Evolutionary conservation across 2,113 vertebrate genomes (phyloP), one percentile per base, ranked within the genome.

Genomic region (Mugil cephalus): DNA sequence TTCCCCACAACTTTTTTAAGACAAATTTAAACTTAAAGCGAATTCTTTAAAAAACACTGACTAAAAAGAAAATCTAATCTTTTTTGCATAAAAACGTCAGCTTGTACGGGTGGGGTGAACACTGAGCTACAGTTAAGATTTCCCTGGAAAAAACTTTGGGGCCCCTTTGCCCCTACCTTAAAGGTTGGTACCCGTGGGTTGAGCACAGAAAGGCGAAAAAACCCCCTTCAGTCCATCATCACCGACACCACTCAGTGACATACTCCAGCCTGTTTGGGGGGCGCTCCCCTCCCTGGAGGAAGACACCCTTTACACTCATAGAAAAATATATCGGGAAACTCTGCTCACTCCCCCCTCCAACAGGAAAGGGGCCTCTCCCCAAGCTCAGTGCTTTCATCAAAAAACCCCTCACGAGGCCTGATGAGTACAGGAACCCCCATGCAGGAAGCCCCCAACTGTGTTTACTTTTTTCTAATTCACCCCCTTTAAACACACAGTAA

Each of bases 301-400:
- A 96, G 91, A 84, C 94, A 94, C 45, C 95, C 95, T n/a, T n/a
- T 74, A 96, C 91, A 5, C 82, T 94, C 80, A 95, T 89, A 48
- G 54, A n/a, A 87, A 88, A 96, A 96, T 24, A 95, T 80, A 40
- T 96, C 95, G 13, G 87, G 86, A n/a, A n/a, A 51, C 91, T 92
- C 46, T 85, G 75, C 0, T 79, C 66, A 2, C 94, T 94, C 74
- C 95, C n/a, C n/a, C 94, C 82, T 93, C 93, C 77, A 96, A 61
- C 0, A 96, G 87, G 82, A 95, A 96, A n/a, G n/a, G n/a, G 24
- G 94, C 92, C 70, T 95, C 11, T 87, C 85, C 35, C 95, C 95
- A 0, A 91, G 59, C 90, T 93, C 61, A 96, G 6, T 1, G 95
- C 94, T n/a, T 2, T 94, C 89, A 43, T 95, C 93, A 0, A 96